Percentiles rank a stretch among this genome's conserved stretches.
These are phyloP conservation scores for Macrophya alboannulata DNA, from an alignment of 2,888 invertebrate species.

Conservation along the genomic window DNA sequence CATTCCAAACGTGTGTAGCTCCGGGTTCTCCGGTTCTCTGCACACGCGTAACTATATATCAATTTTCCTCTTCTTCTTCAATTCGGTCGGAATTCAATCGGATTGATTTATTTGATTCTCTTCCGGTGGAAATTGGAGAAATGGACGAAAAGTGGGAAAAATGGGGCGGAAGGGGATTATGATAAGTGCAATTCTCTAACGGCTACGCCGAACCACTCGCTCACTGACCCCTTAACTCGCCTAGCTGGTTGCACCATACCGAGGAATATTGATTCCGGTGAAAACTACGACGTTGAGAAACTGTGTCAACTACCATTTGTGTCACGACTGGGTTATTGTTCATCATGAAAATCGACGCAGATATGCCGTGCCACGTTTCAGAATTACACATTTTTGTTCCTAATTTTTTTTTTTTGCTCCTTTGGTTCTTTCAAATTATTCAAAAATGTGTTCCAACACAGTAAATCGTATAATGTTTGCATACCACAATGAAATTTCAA, in stretches of 20 bases:
- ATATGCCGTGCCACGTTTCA: not conserved
- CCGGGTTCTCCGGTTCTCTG: not conserved
- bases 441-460: too few species aligned
- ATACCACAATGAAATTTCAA: too few species aligned
- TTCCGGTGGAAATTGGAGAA: slow-evolving; percentile 30
- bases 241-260: not conserved
- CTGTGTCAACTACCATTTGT: slow-evolving; percentile 1
- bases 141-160: slow-evolving; percentile 16
- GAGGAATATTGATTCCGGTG: not conserved
- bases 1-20: not conserved
- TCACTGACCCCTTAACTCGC: not conserved
- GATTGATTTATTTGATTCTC: slow-evolving; percentile 40
- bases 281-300: not conserved
- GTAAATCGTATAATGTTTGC: too few species aligned
- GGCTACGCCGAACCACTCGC: not conserved
- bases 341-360: not conserved
- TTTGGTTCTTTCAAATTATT: not conserved
- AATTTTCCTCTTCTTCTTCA: not conserved
- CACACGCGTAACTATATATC: not conserved
- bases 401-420: not conserved
- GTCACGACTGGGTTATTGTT: not conserved
- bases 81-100: slow-evolving; percentile 29
- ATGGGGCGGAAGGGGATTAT: slow-evolving; percentile 19
- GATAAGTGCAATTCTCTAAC: slow-evolving; percentile 15
- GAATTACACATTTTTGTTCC: not conserved